These are phyloP conservation scores for Aradus depressus DNA, from an alignment of 2,888 invertebrate genomes.

Conservation along the genomic window DNA sequence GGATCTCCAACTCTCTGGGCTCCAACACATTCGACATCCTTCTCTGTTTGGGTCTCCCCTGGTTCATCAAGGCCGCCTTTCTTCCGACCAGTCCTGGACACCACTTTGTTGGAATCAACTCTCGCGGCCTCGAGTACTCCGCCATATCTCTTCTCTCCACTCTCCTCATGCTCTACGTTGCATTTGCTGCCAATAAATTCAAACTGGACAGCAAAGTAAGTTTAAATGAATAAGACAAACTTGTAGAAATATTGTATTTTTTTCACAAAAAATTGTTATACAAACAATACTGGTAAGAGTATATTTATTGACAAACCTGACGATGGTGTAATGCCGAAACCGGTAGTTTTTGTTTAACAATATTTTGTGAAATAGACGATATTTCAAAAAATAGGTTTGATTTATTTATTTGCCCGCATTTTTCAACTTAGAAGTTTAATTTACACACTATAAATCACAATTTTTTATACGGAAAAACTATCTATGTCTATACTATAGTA, in stretches of 20 bases:
- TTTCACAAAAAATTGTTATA: too few species aligned
- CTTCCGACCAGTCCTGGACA: slow-evolving; percentile 67
- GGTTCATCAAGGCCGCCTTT: slow-evolving; percentile 78
- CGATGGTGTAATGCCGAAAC: too few species aligned
- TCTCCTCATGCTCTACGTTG: slow-evolving; percentile 67
- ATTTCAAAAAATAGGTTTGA: too few species aligned
- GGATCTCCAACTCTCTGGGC: slow-evolving; percentile 80
- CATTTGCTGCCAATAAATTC: slow-evolving; percentile 78
- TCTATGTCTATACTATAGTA: neutral
- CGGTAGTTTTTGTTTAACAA: too few species aligned
- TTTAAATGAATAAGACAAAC: too few species aligned
- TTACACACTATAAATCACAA: neutral
- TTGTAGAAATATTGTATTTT: too few species aligned
- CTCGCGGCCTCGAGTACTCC: slow-evolving; percentile 81
- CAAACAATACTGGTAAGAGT: too few species aligned
- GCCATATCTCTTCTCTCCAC: slow-evolving; percentile 80
- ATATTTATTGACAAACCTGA: too few species aligned
- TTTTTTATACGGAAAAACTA: neutral
- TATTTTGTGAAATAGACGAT: too few species aligned
- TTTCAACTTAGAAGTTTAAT: neutral
- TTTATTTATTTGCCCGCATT: too few species aligned
- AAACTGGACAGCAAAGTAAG: slow-evolving; percentile 63
- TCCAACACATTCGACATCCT: slow-evolving; percentile 84
- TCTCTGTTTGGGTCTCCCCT: slow-evolving; percentile 74
- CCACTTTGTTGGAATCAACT: slow-evolving; percentile 77